Evolutionary conservation across 2,797 vertebrate genomes (phyloP).

Genomic region (Staurois parvus): DNA sequence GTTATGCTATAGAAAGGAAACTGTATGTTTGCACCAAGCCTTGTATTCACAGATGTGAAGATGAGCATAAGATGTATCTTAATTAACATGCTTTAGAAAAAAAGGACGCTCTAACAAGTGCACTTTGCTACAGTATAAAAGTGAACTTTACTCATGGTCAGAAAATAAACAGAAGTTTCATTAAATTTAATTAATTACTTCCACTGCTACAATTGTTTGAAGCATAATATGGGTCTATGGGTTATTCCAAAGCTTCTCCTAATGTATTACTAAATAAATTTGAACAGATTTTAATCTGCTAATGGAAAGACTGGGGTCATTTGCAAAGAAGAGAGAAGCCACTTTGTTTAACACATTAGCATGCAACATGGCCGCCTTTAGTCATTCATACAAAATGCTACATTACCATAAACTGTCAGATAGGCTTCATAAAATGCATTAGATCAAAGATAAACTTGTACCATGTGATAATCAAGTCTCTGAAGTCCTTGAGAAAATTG

Average conservation of each 20-base stretch:
- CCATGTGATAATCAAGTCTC: constrained; percentile 67
- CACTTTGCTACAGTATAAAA: constrained; percentile 30
- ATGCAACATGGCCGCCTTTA: constrained; percentile 73
- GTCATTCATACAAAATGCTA: constrained; percentile 84
- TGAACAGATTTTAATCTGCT: constrained; percentile 85
- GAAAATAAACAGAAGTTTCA: constrained; percentile 79
- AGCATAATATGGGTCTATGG: constrained; percentile 76
- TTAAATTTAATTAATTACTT: constrained; percentile 79
- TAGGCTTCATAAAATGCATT: constrained; percentile 72
- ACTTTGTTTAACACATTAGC: constrained; percentile 79
- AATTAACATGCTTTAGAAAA: constrained; percentile 42
- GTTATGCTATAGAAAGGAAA: background rate
- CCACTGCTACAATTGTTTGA: constrained; percentile 77
- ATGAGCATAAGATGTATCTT: constrained; percentile 17
- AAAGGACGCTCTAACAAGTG: constrained; percentile 19
- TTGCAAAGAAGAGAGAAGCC: constrained; percentile 74
- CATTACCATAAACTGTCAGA: constrained; percentile 83
- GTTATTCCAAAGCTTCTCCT: constrained; percentile 77
- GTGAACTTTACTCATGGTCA: constrained; percentile 69
- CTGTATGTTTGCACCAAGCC: constrained; percentile 2
- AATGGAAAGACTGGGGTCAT: constrained; percentile 78
- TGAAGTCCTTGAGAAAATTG: constrained; percentile 70
- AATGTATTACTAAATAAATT: constrained; percentile 88
- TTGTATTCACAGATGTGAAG: constrained; percentile 37
- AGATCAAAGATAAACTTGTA: constrained; percentile 74